These are phyloP conservation scores for Parapsyche elsis DNA, from an alignment of 1,140 invertebrate genomes.

Conservation along the genomic window DNA sequence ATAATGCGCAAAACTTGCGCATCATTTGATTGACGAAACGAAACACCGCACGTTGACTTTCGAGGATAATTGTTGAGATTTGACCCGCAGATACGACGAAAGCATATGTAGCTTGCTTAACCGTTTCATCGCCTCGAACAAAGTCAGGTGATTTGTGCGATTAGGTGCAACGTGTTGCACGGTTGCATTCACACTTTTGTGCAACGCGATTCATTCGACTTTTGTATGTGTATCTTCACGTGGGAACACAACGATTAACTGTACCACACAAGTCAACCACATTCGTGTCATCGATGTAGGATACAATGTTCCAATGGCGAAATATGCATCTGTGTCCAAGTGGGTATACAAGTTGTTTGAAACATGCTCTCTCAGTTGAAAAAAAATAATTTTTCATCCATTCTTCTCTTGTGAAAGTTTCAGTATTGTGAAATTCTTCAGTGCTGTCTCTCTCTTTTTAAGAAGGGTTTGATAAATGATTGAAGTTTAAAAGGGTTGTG, in stretches of 20 bases:
- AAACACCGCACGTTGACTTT: no score
- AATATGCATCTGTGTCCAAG: no score
- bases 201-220: neutral
- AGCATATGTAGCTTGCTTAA: neutral
- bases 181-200: neutral
- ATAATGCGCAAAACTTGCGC: no score
- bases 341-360: no score
- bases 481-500: slow-evolving; percentile 23
- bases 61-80: neutral
- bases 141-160: neutral
- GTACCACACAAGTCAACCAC: neutral
- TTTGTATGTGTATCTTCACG: neutral
- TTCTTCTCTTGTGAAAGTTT: no score
- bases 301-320: no score
- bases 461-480: slow-evolving; percentile 17
- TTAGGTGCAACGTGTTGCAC: neutral
- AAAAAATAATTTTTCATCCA: no score
- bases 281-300: neutral
- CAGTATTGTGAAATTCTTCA: neutral
- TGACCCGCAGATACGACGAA: neutral
- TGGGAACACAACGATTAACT: neutral
- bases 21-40: no score
- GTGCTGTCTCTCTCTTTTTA: neutral
- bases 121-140: neutral
- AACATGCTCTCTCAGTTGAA: no score